Conservation (phyloP, 1,140 invertebrate species). For the Cherax destructor region DNA sequence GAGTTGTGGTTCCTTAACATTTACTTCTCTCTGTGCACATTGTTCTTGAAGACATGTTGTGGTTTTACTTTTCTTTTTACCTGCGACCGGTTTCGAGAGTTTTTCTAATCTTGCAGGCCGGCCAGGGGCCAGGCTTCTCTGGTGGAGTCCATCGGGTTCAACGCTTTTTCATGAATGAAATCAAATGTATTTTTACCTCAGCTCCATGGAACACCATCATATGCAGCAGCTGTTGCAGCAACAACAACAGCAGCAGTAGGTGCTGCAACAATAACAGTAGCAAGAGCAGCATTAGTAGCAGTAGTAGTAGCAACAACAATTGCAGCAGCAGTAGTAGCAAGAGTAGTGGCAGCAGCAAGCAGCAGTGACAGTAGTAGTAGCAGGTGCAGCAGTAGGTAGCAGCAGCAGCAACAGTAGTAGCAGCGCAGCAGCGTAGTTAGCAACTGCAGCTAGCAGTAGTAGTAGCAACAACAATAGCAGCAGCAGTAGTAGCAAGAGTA, state of each 20-base stretch:
- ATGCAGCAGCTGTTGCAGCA: not conserved
- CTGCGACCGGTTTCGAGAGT: too few relatives aligned
- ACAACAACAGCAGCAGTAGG: not conserved
- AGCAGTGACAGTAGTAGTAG: not conserved
- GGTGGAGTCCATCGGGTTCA: too few relatives aligned
- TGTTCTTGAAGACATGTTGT: too few relatives aligned
- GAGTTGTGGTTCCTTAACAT: too few relatives aligned
- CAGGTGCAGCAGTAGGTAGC: not conserved
- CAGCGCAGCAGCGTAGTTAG: not conserved
- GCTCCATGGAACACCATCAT: not conserved
- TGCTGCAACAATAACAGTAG: not conserved
- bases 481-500: not conserved
- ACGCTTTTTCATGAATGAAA: too few relatives aligned
- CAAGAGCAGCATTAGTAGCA: not conserved
- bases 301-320: not conserved
- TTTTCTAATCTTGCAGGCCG: too few relatives aligned
- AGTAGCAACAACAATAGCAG: not conserved
- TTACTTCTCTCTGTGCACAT: too few relatives aligned
- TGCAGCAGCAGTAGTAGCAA: not conserved
- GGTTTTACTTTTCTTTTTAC: too few relatives aligned
- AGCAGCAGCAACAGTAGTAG: not conserved
- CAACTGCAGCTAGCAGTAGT: not conserved
- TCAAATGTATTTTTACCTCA: too few relatives aligned
- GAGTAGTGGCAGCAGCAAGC: not conserved
- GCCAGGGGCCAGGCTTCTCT: too few relatives aligned